phyloP scores from a whole-genome alignment of 2,888 invertebrate genomes.

The Acrobasis repandana region DNA sequence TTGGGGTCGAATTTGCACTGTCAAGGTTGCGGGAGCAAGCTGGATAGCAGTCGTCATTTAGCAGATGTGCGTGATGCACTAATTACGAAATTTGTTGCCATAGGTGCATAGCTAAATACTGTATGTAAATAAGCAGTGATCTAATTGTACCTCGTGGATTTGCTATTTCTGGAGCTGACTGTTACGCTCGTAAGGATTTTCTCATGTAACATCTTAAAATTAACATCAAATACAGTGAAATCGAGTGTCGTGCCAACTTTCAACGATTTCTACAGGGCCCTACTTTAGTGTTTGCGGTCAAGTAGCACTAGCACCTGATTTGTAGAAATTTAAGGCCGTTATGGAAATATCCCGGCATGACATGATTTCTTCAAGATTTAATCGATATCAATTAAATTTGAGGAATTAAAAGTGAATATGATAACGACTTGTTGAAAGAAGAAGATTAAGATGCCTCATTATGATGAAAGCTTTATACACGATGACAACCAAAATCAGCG shows the following conservation, averaged over 20 bases:
- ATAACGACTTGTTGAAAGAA: constrained; percentile 24
- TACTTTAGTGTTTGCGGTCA: constrained; percentile 55
- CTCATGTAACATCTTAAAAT: constrained; percentile 1
- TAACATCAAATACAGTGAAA: constrained; percentile 33
- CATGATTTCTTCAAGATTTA: too few relatives aligned
- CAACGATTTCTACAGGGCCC: constrained; percentile 70
- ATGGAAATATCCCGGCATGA: constrained; percentile 18
- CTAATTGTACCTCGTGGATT: constrained; percentile 71
- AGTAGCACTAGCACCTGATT: constrained; percentile 43
- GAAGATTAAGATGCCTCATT: constrained; percentile 71
- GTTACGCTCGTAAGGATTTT: constrained; percentile 21
- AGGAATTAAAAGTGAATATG: constrained; percentile 40
- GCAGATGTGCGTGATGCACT: constrained; percentile 56
- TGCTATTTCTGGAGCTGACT: constrained; percentile 70
- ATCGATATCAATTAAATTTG: too few relatives aligned
- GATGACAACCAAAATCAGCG: constrained; percentile 77
- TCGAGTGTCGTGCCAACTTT: constrained; percentile 57
- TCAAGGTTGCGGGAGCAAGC: constrained; percentile 62
- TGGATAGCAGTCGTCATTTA: constrained; percentile 55
- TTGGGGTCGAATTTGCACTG: constrained; percentile 52
- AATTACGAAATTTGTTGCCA: constrained; percentile 53
- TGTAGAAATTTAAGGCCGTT: constrained; percentile 47
- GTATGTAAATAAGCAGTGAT: constrained; percentile 78
- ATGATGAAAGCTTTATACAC: constrained; percentile 78
- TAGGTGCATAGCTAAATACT: constrained; percentile 51